Evolutionary conservation across 2,113 vertebrate species (phyloP), one percentile per base, ranked within the genome.

Genomic region (Eupsittula cactorum): DNA sequence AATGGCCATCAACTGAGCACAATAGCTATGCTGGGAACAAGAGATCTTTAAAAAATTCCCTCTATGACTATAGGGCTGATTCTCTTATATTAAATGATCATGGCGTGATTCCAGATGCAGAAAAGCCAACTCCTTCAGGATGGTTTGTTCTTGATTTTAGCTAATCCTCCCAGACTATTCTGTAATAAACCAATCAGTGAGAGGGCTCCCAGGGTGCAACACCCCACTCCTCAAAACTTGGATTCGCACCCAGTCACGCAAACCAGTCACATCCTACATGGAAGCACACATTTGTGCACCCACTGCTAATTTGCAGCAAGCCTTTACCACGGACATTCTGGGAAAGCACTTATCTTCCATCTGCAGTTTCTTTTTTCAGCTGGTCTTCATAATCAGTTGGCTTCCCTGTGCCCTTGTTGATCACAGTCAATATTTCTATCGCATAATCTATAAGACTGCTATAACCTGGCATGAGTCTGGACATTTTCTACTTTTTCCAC

Each of bases 1-100:
- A 95, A 94, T 71, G 68, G 67, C 82, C 69, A 95, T 97, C 92
- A 88, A 90, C 75, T 73, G 93, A 95, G 95, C 94, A 95, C 95
- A 95, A 78, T 31, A 95, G 62, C 90, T 95, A 90, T 78, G 74
- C 37, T 93, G 84, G 90, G 88, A 97, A 89, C 84, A 83, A 85
- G 75, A 96, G 84, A 92, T 93, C 86, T 82, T 92, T 81, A 96
- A 92, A 96, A 97, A 96, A 93, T 16, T 93, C 83, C 79, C 87
- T 95, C 53, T 62, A 84, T 90, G 86, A 92, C 90, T 87, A 70
- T 81, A 95, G 84, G 95, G 82, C 79, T 83, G 82, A 89, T 96
- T 95, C 59, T 62, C 42, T 78, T 14, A 11, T 64, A 83, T 29
- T 79, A 93, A 95, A 94, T 75, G 91, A 81, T 67, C 10, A 2